phyloP scores from a whole-genome alignment of 92 coral and sea anemone species.

The Pocillopora grandis region DNA sequence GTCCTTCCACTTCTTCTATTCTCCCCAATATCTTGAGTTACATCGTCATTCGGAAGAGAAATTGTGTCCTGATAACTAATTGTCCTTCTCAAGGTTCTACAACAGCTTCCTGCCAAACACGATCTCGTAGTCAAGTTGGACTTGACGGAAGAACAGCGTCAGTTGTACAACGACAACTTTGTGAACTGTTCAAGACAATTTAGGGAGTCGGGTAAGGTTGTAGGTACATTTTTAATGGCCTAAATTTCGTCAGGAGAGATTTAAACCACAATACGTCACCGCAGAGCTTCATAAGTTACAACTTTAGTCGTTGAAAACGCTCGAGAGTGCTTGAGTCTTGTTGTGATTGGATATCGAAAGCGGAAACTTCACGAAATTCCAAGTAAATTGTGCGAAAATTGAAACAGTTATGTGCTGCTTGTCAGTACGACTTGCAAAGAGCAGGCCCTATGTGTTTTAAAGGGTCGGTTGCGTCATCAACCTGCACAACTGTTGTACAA shows the following conservation, averaged over 20 bases:
- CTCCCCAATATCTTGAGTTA: not conserved
- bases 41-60: not conserved
- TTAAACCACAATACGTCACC: too few species aligned
- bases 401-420: too few species aligned
- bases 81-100: slow-evolving; percentile 68
- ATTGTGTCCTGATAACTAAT: too few species aligned
- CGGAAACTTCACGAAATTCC: not conserved
- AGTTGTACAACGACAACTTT: slow-evolving; percentile 69
- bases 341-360: not conserved
- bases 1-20: not conserved
- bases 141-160: slow-evolving; percentile 69
- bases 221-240: too few species aligned
- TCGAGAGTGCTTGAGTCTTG: not conserved
- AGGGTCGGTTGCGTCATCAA: too few species aligned
- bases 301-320: too few species aligned
- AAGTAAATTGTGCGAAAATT: too few species aligned
- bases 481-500: too few species aligned
- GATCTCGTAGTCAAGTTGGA: slow-evolving; percentile 74
- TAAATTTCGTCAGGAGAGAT: too few species aligned
- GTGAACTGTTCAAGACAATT: slow-evolving; percentile 70
- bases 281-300: too few species aligned
- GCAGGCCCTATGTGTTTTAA: too few species aligned
- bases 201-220: slow-evolving; percentile 30
- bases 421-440: too few species aligned
- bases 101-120: slow-evolving; percentile 78